Percentiles rank a stretch among this genome's conserved stretches.
These are phyloP conservation scores for Alligator sinensis DNA, from an alignment of 2,113 vertebrate genomes.

Conservation along the genomic window DNA sequence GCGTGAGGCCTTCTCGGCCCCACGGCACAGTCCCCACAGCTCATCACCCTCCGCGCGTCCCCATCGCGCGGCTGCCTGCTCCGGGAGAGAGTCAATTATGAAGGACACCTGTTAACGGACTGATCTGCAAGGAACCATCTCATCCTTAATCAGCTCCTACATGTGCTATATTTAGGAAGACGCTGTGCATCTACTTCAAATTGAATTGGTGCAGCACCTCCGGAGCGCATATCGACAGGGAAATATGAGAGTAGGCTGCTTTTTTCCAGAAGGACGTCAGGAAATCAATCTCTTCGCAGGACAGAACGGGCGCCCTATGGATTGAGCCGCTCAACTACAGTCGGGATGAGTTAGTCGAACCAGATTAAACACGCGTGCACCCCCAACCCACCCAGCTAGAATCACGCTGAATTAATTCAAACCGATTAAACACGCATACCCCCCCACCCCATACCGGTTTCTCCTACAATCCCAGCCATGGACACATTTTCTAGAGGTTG, in stretches of 20 bases:
- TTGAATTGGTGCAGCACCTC: background rate
- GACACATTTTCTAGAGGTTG: fast-evolving
- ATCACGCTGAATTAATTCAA: no score
- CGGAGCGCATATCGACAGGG: fast-evolving
- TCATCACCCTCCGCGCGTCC: fast-evolving
- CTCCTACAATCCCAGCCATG: background rate
- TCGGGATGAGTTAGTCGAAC: no score
- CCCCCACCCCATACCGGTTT: background rate
- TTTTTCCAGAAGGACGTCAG: background rate
- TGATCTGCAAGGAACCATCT: fast-evolving
- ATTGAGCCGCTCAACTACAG: no score
- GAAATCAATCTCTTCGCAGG: background rate
- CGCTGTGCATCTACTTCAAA: fast-evolving
- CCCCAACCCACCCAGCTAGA: no score
- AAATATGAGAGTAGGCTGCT: background rate
- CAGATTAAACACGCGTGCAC: no score
- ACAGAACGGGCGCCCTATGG: no score
- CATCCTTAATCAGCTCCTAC: background rate
- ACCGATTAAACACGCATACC: no score
- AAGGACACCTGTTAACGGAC: fast-evolving
- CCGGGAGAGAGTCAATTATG: fast-evolving
- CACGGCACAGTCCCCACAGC: fast-evolving
- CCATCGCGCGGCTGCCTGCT: fast-evolving
- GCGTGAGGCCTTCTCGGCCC: background rate
- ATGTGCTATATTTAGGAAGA: background rate